Evolutionary conservation across 2,888 invertebrate species (phyloP), one percentile per base, ranked within the genome.

Genomic region (Caenorhabditis sp.): DNA sequence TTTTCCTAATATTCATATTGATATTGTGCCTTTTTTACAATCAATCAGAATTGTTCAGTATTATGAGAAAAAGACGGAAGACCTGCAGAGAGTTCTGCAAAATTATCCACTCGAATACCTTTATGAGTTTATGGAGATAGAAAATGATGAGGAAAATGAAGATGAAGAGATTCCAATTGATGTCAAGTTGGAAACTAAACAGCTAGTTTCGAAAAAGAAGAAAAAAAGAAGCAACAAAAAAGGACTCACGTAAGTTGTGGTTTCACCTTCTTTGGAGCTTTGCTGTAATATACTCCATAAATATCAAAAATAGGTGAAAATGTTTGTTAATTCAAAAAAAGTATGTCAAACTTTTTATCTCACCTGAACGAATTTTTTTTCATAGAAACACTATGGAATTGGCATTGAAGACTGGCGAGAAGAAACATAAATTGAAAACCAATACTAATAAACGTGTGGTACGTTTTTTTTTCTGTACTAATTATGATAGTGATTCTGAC

Each of bases 1-100:
- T 54, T 73, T 81, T 31, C 81, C 81, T 25, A 78, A 75, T 50
- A 77, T 81, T 49, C 81, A 81, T 38, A 71, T 81, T 20, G 81
- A 81, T 68, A 70, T 81, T 52, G 67, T 75, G 23, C 76, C 81
- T 0, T 81, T 78, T 56, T 56, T 81, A 0, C 75, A 81, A 58
- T 76, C 76, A 7, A 59, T 81, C 2, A 31, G 67, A 61, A 76
- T 81, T 20, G 59, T 70, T 21, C 73, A 67, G 26, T 62, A 63
- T 20, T 68, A 62, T 60, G 70, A 71, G 26, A 61, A 52, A 21
- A 31, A 71, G 12, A 70, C 70, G 3, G 53, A 67, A 1, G 59
- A 63, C n/a, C 27, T 78, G 10, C 68, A 70, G 49, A 26, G 64
- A 26, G 62, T 71, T 4, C 53, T 81, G 27, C 31, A 60, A 26